Base-by-base conservation (phyloP, 2,113 vertebrate species). In the Coturnix japonica region DNA sequence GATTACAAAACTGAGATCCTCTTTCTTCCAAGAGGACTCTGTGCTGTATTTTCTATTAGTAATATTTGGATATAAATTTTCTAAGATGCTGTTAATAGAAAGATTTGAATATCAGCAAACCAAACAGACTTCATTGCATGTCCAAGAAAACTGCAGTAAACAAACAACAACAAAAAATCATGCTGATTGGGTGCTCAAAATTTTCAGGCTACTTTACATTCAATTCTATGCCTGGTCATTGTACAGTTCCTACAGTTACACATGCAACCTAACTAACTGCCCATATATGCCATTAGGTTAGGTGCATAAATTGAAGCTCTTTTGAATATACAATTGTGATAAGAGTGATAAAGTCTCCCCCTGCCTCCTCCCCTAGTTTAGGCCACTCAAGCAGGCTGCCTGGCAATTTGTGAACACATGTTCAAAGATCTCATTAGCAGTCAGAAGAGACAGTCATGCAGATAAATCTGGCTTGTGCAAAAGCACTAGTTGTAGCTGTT, bases 341-440 rank as follows among this genome's bases (percentile, higher is more conserved):
- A 72, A 23, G 43, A 85, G 78, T 33, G 69, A 85, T 93, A 75
- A 76, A 88, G 57, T 46, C 61, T 54, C 30, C 63, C 65, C n/a
- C 30, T 54, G 43, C 26, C 72, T 89, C 79, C 85, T 83, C 87
- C 72, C 44, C 31, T 56, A 91, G 0, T 47, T 82, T 51, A 90
- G 72, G 83, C 67, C 61, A 89, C 94, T 90, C 80, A 81, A 79
- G 82, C 80, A 89, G 89, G 85, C 81, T 87, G 91, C 70, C 41
- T 90, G 81, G 74, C 88, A 96, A 91, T 92, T 91, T 92, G 75
- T 3, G 6, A 93, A 90, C 91, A 95, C 80, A 54, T 82, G 89
- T 82, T 96, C 80, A 81, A 77, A 85, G 39, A 93, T 73, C 94
- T 95, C 91, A 95, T 94, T 93, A 94, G 91, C 31, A 95, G 89